phyloP scores from a whole-genome alignment of 2,113 vertebrate species.

The Anolis carolinensis region DNA sequence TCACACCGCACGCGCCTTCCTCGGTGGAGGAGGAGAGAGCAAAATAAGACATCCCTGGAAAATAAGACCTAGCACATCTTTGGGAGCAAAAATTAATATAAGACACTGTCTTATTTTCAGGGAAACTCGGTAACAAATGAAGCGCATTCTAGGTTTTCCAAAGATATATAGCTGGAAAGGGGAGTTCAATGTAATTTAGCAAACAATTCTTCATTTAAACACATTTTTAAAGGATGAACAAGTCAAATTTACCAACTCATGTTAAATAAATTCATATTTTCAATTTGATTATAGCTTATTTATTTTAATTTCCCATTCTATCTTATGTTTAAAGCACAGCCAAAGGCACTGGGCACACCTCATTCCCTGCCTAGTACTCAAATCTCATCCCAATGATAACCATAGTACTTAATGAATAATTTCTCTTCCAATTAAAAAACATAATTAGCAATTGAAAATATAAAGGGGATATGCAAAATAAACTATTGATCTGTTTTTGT shows the following conservation, averaged over 20 bases:
- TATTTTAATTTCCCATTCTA: slow-evolving; percentile 29
- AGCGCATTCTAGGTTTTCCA: no score
- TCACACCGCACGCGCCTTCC: no score
- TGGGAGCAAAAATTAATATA: no score
- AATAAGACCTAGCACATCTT: no score
- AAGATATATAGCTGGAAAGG: no score
- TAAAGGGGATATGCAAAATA: no score
- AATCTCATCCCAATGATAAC: slow-evolving; percentile 43
- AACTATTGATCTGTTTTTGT: no score
- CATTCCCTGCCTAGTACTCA: slow-evolving; percentile 41
- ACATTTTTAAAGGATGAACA: slow-evolving; percentile 15
- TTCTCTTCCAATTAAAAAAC: slow-evolving; percentile 21
- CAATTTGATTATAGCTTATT: slow-evolving; percentile 40
- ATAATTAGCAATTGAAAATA: no score
- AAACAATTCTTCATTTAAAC: background rate
- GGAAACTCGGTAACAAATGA: background rate
- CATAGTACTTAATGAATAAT: slow-evolving; percentile 58
- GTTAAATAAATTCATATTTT: slow-evolving; percentile 57
- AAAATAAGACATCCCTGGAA: no score
- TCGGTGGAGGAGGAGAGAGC: no score
- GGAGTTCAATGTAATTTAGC: background rate
- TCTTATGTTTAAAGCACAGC: slow-evolving; percentile 58
- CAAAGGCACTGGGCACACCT: slow-evolving; percentile 19
- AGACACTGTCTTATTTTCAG: no score
- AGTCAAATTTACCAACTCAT: slow-evolving; percentile 25